A percentile compares a stretch with the other conserved stretches of the same genome.
Conservation (phyloP, 1,140 invertebrate species). For the Drosophila sucinea region DNA sequence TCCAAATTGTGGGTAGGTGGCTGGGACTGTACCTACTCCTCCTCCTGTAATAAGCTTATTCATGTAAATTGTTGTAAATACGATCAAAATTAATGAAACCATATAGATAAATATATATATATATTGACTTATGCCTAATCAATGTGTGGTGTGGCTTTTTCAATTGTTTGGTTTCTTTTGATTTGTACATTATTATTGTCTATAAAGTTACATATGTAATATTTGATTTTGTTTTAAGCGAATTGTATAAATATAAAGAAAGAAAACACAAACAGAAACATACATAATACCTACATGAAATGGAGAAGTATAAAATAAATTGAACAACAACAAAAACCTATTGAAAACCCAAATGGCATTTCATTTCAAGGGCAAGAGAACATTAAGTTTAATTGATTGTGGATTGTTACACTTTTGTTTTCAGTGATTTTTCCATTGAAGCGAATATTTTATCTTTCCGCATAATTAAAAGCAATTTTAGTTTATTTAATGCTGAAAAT, state of each 20-base stretch:
- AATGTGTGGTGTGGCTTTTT: constrained; percentile 58
- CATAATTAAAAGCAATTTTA: background rate
- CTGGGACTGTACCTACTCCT: constrained; percentile 17
- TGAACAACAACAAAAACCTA: constrained; percentile 1
- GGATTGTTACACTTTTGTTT: background rate
- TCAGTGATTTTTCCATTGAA: too few species aligned
- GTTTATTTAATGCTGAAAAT: constrained; percentile 59
- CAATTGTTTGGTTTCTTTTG: constrained; percentile 57
- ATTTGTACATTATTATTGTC: constrained; percentile 74
- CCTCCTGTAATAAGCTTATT: constrained; percentile 61
- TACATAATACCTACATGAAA: constrained; percentile 31
- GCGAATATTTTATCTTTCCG: background rate
- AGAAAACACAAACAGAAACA: constrained; percentile 50
- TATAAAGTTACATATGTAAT: constrained; percentile 52
- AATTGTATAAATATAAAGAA: constrained; percentile 53
- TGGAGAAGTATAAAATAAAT: constrained; percentile 12
- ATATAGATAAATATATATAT: constrained; percentile 45
- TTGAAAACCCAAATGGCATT: background rate
- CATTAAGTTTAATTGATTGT: background rate
- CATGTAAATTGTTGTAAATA: constrained; percentile 76
- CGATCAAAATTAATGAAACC: constrained; percentile 38
- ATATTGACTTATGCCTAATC: constrained; percentile 49
- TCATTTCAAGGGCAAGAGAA: constrained; percentile 8
- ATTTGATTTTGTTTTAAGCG: constrained; percentile 22
- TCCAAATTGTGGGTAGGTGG: constrained; percentile 40